Base-by-base conservation (phyloP, 1,140 invertebrate genomes). In the Spodoptera litura region DNA sequence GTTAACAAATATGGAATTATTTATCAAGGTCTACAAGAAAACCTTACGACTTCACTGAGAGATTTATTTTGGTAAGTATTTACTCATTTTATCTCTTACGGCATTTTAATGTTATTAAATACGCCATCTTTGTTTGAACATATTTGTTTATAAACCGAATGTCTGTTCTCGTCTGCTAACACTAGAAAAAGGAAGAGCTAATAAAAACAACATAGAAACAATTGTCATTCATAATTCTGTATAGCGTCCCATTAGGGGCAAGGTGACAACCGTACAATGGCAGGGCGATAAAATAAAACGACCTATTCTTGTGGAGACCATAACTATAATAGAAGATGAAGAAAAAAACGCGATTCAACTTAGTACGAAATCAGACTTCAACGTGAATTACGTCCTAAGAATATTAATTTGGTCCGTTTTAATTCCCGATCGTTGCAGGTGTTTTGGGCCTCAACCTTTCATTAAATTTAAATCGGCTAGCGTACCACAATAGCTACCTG, bases 381-480 rank as follows among this genome's bases (percentile, higher is more conserved):
- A 35, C 52, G n/a, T 55, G 20, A 49, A 20, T 77, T 76, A 86
- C 81, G 81, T 66, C 78, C 20, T 8, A 66, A 20, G 88, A 89
- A 89, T 89, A 88, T 85, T 85, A 89, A 89, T 85, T 73, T 35
- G 52, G 38, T 66, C 64, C 78, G 61, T 80, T 84, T 82, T 81
- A 85, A 86, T 82, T 81, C 81, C 78, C 76, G 79, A 79, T 79
- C 35, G 20, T 44, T 78, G 78, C 80, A 78, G 59, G 79, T 80
- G 79, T 81, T 78, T 78, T 35, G 52, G 20, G 64, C 72, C 44
- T 77, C 52, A 70, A 79, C 73, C 64, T 76, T 80, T 81, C 51
- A 79, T 61, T 81, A 79, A 61, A 79, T 83, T 81, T 78, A 53
- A 79, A 78, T 78, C 61, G 75, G 25, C 53, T 76, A 70, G 56